phyloP scores from a whole-genome alignment of 2,888 invertebrate genomes.

The Patella caerulea region DNA sequence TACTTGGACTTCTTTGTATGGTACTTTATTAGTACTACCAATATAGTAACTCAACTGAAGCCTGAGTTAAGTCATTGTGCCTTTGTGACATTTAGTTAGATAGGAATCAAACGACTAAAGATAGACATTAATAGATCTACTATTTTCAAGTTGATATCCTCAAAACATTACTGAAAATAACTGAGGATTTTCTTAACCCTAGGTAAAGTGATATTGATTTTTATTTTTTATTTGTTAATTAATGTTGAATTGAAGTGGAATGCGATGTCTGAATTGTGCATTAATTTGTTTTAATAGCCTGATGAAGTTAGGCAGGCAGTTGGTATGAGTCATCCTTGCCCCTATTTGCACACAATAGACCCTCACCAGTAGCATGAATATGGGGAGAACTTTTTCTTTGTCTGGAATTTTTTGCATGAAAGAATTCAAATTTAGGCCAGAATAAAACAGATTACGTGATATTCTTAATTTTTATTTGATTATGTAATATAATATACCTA shows the following conservation, averaged over 20 bases:
- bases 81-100: no score
- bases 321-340: conserved; percentile 4
- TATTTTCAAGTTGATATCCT: no score
- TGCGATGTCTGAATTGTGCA: not conserved
- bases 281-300: conserved; percentile 2
- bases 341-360: conserved; percentile 12
- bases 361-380: conserved; percentile 3
- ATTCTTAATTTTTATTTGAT: not conserved
- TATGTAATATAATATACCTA: not conserved
- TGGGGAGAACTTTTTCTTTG: conserved; percentile 5
- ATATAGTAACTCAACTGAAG: no score
- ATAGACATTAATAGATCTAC: no score
- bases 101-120: no score
- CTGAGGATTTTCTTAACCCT: conserved; percentile 1
- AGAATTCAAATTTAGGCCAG: not conserved
- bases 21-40: no score
- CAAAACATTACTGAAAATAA: no score
- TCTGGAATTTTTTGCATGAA: conserved; percentile 9
- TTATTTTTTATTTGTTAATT: no score
- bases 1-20: no score
- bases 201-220: not conserved
- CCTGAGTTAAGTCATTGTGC: no score
- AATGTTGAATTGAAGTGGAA: not conserved
- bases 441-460: not conserved
- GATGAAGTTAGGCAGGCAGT: conserved; percentile 11